phyloP scores from a whole-genome alignment of 2,888 invertebrate genomes.

The Myopa testacea region DNA sequence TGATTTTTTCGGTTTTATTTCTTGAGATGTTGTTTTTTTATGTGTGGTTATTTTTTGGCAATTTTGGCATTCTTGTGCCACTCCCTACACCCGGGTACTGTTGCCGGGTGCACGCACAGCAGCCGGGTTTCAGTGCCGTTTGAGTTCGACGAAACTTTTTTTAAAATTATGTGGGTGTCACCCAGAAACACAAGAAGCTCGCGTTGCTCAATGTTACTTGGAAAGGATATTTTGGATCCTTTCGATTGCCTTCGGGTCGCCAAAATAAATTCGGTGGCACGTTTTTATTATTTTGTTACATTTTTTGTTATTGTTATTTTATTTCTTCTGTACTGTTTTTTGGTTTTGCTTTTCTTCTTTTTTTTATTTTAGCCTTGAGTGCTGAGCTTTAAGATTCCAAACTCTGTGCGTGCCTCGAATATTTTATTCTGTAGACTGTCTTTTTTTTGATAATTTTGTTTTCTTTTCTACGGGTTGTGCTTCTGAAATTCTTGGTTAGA shows the following conservation, averaged over 20 bases:
- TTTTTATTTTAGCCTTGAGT: not conserved
- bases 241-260: not conserved
- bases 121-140: not conserved
- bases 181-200: not conserved
- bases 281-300: slow-evolving; percentile 50
- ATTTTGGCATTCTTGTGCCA: not conserved
- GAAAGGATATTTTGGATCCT: not conserved
- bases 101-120: not conserved
- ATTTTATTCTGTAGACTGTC: slow-evolving; percentile 55
- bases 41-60: not conserved
- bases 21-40: not conserved
- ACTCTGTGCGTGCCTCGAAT: slow-evolving; percentile 66
- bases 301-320: no score
- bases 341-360: not conserved
- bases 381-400: slow-evolving; percentile 40
- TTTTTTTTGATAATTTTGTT: slow-evolving; percentile 39
- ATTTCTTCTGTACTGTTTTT: not conserved
- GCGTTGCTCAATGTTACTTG: no score
- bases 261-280: slow-evolving; percentile 62
- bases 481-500: slow-evolving; percentile 33
- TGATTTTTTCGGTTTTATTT: slow-evolving; percentile 7
- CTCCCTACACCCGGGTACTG: not conserved
- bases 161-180: not conserved
- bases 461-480: slow-evolving; percentile 27
- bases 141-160: not conserved